Evolutionary conservation across 2,888 invertebrate genomes (phyloP), one percentile per base, ranked within the genome.

Genomic region (Endotricha flammealis): DNA sequence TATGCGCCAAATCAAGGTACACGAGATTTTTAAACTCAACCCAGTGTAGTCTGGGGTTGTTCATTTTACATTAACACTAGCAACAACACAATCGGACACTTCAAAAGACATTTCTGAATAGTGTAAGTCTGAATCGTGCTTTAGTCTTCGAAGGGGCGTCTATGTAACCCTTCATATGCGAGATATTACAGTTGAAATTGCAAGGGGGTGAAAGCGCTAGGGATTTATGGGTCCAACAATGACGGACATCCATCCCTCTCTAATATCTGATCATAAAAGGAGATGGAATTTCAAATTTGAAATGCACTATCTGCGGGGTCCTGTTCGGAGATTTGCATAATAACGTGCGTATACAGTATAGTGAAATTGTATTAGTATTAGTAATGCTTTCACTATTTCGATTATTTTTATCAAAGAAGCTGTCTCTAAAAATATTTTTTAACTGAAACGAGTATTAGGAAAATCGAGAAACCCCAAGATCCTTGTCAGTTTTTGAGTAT

Each of bases 141-240:
- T 43, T 39, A 40, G 38, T 46, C 38, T 53, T 38, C 50, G 43
- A 45, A 55, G 49, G 53, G 60, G 53, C 51, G 57, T 49, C 50
- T 46, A 42, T 40, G 51, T 63, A 67, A 70, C 74, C 74, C 47
- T 44, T 47, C 41, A 28, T 33, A 36, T 27, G 27, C 25, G 24
- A 29, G 29, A 36, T 36, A 37, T 37, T 44, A 30, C 39, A 38
- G 34, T 44, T 32, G 31, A 38, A 39, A 34, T 30, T 23, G 32
- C 28, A 29, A 31, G 37, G 42, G 42, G 42, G 36, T 35, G 34
- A 24, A 14, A 25, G 14, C 37, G 38, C 36, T 32, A 32, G 31
- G 40, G 45, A 44, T 41, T 46, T 48, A 42, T 41, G 39, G 29
- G 36, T 33, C 29, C 36, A 39, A 38, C 44, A 40, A 27, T 35